phyloP scores from a whole-genome alignment of 2,797 vertebrate genomes.

The Coracias cyanogaster region DNA sequence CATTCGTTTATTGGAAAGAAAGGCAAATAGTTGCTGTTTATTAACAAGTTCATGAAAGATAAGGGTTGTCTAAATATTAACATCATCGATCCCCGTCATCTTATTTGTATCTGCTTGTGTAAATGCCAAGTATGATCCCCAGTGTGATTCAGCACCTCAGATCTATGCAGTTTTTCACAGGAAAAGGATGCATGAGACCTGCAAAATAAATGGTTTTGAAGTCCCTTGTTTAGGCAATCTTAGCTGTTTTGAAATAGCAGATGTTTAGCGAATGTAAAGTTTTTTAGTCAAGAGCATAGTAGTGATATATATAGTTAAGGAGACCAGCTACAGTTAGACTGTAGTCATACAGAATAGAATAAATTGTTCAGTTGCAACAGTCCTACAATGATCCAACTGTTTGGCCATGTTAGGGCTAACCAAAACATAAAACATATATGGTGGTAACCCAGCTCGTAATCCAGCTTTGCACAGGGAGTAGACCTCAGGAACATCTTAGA shows the following conservation, averaged over 20 bases:
- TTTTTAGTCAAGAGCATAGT: not conserved
- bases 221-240: not conserved
- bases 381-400: not conserved
- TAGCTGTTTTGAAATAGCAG: not conserved
- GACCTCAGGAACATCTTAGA: not conserved
- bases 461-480: not conserved
- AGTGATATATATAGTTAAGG: not conserved
- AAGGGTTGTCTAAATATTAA: not conserved
- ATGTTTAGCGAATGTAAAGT: not conserved
- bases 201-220: not conserved
- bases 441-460: not conserved
- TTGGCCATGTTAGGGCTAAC: not conserved
- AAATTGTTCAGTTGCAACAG: accelerated
- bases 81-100: not conserved
- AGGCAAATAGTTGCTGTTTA: not conserved
- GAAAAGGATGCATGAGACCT: not conserved
- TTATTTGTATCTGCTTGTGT: not conserved
- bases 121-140: not conserved
- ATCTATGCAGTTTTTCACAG: not conserved
- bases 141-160: not conserved
- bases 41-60: not conserved
- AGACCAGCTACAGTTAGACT: not conserved
- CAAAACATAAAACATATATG: not conserved
- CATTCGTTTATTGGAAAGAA: not conserved
- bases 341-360: not conserved